Evolutionary conservation across 2,888 invertebrate genomes (phyloP), one percentile per base, ranked within the genome.

Genomic region (Carabus problematicus): DNA sequence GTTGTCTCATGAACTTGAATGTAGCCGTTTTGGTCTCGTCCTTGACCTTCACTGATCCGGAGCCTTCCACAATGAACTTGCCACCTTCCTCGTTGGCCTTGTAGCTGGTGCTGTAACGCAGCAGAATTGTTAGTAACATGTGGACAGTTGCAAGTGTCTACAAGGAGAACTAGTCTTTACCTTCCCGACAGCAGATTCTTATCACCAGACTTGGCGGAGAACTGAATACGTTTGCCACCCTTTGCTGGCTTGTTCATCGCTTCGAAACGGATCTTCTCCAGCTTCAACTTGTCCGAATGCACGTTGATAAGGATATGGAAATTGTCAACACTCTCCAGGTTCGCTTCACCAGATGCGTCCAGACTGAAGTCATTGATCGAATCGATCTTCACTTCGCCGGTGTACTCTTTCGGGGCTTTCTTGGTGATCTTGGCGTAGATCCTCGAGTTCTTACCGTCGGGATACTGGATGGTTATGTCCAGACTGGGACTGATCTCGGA

Each of bases 61-160:
- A 89, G 0, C 93, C 93, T 78, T 93, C 93, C 7, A 92, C 83
- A 64, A 90, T 89, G 62, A 86, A 84, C 78, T 91, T 91, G 11
- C 87, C 87, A 41, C 87, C 88, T 78, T 91, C 91, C 70, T 89
- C 88, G 72, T 90, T 89, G 71, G 88, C 85, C 70, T 87, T 87
- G 80, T 89, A 92, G 4, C 86, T 88, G 1, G 90, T 89, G 76
- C 88, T 89, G 29, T 29, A 29, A 29, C 3, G 6, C 6, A 6
- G 29, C 7, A 14, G 8, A 47, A 52, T 19, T 39, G 40, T 70
- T 8, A 56, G 41, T 29, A n/a, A n/a, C n/a, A n/a, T n/a, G n/a
- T n/a, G n/a, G n/a, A n/a, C n/a, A n/a, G n/a, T n/a, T n/a, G n/a
- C n/a, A n/a, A n/a, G n/a, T n/a, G n/a, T n/a, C n/a, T n/a, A n/a